Evolutionary conservation across 2,113 vertebrate species (phyloP), one percentile per base, ranked within the genome.

Genomic region (Amazona guildingii): DNA sequence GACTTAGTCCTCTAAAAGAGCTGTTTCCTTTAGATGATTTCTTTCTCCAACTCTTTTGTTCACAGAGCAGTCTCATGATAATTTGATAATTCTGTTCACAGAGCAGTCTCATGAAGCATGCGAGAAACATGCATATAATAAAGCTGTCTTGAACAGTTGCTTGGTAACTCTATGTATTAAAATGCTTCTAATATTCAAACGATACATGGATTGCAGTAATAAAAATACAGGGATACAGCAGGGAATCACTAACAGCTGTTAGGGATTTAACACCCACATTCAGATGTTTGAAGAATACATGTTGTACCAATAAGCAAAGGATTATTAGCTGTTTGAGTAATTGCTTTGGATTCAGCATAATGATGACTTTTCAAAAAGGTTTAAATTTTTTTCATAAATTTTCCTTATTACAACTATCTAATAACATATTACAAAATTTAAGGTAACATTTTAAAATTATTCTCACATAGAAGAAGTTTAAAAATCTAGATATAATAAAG

Each of bases 181-280:
- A 96, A 96, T 90, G 55, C 35, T 86, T 92, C 80, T 84, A 95
- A 86, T 92, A 90, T 68, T 88, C 64, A 85, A 91, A 67, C 76
- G 52, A 91, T 86, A 94, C 81, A 41, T 68, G 77, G 41, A 88
- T 94, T 80, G 68, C 64, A 95, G 93, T 61, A 86, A 92, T 29
- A 88, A 94, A 90, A 95, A 93, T 86, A 82, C 43, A 84, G 31
- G 18, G 66, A 84, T 93, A 79, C 88, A 72, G 17, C n/a, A 82
- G 90, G 86, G 77, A 95, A 76, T 96, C 62, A 73, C 94, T 93
- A 93, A 78, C 95, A 96, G 77, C 88, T 96, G 94, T 84, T 86
- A 73, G 69, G 61, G 76, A 92, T 92, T 88, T 91, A 95, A 95
- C 90, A 97, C 68, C 69, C 83, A 75, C 94, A 88, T 86, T 64